phyloP scores from a whole-genome alignment of 2,797 vertebrate species.

The Pseudochirops corinnae region DNA sequence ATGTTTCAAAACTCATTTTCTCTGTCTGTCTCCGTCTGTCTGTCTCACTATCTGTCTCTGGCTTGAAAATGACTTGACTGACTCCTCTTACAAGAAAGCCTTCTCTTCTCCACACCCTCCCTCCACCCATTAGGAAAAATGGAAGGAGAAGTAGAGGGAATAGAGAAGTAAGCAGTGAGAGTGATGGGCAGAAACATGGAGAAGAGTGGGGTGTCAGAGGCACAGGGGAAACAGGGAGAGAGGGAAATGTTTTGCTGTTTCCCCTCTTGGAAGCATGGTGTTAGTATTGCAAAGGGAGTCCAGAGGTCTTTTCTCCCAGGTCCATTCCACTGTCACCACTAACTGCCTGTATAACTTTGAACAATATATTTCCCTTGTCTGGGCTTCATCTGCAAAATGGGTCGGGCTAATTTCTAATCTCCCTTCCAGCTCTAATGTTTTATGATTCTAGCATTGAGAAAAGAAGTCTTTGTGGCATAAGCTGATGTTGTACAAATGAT shows the following conservation, averaged over 20 bases:
- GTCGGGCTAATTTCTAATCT: neutral
- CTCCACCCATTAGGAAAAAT: conserved; percentile 43
- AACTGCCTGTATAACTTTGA: neutral
- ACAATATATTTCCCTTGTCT: neutral
- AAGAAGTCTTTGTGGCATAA: neutral
- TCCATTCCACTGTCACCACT: neutral
- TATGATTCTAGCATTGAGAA: neutral
- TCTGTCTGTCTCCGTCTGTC: conserved; percentile 66
- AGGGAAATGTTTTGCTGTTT: neutral
- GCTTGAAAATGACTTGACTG: conserved; percentile 67
- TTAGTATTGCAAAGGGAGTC: neutral
- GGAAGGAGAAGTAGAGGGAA: conserved; percentile 21
- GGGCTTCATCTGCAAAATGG: neutral
- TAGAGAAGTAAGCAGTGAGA: conserved; percentile 12
- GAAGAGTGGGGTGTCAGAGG: neutral
- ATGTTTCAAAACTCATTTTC: conserved; percentile 72
- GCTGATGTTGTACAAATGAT: neutral
- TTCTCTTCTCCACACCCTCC: neutral
- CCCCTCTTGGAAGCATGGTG: neutral
- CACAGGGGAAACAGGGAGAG: neutral
- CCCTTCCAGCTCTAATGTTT: neutral
- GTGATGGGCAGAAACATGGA: neutral
- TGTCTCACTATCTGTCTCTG: conserved; percentile 68
- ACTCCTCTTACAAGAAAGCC: conserved; percentile 57
- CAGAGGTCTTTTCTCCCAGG: neutral